Evolutionary conservation across 1,140 invertebrate species (phyloP).

Genomic region (Tigriopus japonicus): DNA sequence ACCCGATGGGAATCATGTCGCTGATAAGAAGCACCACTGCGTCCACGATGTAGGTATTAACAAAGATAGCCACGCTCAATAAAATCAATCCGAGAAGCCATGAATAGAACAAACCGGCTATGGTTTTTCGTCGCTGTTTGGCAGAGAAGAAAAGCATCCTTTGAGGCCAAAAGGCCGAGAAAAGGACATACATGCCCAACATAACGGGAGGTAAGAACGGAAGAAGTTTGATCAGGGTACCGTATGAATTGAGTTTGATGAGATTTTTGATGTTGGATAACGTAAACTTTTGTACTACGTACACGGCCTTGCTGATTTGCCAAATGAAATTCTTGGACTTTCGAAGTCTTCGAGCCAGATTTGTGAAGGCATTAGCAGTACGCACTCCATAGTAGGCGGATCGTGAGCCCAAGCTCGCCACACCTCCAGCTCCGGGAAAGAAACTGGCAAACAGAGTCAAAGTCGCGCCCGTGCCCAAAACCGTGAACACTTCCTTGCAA

Average conservation of each 20-base stretch:
- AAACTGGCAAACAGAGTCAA: constrained; percentile 3
- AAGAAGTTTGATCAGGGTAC: background rate
- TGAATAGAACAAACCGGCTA: background rate
- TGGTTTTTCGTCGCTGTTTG: constrained; percentile 5
- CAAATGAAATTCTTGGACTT: constrained; percentile 1
- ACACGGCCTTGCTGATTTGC: background rate
- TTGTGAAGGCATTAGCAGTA: constrained; percentile 5
- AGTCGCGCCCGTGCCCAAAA: constrained; percentile 3
- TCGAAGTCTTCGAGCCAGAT: background rate
- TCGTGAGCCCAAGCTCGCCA: constrained; percentile 2
- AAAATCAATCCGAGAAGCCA: background rate
- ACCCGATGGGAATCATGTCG: constrained; percentile 5
- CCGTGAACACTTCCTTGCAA: constrained; percentile 8
- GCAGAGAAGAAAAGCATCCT: constrained; percentile 11
- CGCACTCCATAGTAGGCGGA: constrained; percentile 10
- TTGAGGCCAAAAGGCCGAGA: constrained; percentile 10
- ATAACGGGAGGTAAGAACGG: constrained; percentile 12
- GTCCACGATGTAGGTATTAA: constrained; percentile 1
- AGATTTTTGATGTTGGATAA: background rate
- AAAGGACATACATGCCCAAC: constrained; percentile 12
- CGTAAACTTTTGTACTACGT: background rate
- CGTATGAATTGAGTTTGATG: background rate
- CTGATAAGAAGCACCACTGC: background rate
- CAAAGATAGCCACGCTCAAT: background rate
- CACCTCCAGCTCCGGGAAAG: constrained; percentile 1